phyloP scores from a whole-genome alignment of 64 coral and sea anemone species.

The Dendronephthya gigantea region DNA sequence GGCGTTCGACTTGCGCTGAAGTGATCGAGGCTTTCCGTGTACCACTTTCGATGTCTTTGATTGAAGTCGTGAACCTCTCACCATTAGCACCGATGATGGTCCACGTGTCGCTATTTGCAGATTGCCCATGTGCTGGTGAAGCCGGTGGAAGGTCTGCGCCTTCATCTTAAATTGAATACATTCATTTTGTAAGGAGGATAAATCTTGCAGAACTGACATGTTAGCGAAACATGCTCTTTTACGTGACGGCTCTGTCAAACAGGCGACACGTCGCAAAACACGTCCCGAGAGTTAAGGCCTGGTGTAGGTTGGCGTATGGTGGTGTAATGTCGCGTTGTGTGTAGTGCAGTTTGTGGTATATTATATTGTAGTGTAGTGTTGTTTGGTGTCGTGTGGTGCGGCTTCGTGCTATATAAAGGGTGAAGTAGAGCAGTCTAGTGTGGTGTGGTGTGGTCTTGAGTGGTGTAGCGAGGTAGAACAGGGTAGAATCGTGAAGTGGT shows the following conservation, averaged over 20 bases:
- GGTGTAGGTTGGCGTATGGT: too few relatives aligned
- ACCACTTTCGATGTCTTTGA: background rate
- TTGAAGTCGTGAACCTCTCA: background rate
- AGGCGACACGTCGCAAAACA: too few relatives aligned
- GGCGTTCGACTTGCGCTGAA: background rate
- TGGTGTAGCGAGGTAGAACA: background rate
- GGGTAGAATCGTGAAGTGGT: too few relatives aligned
- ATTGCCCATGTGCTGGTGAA: background rate
- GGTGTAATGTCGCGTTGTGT: too few relatives aligned
- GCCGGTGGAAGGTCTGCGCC: background rate
- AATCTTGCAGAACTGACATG: too few relatives aligned
- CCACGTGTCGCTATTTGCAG: background rate
- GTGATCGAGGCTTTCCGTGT: conserved; percentile 9
- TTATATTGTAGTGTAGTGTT: too few relatives aligned
- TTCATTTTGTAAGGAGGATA: background rate
- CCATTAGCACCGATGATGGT: conserved; percentile 1
- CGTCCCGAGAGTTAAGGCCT: too few relatives aligned
- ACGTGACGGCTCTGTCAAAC: too few relatives aligned
- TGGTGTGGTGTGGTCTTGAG: background rate
- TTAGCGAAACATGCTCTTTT: too few relatives aligned
- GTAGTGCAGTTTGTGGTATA: too few relatives aligned
- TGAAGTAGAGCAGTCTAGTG: background rate
- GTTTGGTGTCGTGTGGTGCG: background rate
- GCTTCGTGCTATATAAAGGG: background rate
- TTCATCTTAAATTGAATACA: background rate